Base-by-base conservation (phyloP, 2,888 invertebrate genomes). In the Eutolmus rufibarbis region DNA sequence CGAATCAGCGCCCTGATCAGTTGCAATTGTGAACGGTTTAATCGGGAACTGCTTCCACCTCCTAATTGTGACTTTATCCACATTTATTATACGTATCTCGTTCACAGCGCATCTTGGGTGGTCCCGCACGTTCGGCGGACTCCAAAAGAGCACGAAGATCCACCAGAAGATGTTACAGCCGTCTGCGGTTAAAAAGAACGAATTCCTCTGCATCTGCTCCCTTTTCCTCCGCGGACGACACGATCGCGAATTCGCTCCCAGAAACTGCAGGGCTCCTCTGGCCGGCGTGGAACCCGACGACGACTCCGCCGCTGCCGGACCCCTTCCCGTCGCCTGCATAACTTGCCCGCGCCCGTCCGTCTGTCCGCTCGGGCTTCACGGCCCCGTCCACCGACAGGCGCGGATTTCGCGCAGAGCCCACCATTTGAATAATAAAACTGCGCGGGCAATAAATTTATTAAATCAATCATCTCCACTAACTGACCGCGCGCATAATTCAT, bases 41-140 rank as follows among this genome's bases (percentile, higher is more conserved):
- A 88, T 88, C 88, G 88, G 57, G 81, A 87, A 81, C 88, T 85
- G 86, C 88, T 88, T 88, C 88, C 88, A 89, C 86, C 88, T 89
- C 88, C 87, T 89, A 89, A 89, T 88, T 89, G 89, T 88, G 88
- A 89, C 87, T 89, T 89, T 87, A 88, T 88, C 86, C 89, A 74
- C 89, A 88, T 89, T 88, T 88, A 88, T 89, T 88, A 88, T 87
- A 87, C 78, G 78, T 86, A 89, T 89, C 89, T 89, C 87, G 88
- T 89, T 89, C 88, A 87, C 86, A 87, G 88, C 86, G 74, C 89
- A 87, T 87, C 89, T 89, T 89, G 89, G 89, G 89, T 89, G 89
- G 89, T 89, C 89, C 88, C 86, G 84, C 88, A 88, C 87, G 88
- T 87, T 88, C 88, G 88, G 88, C 88, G 74, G 86, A 88, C 88